These are phyloP conservation scores for Plebejus melissa DNA, from an alignment of 2,888 invertebrate species.

Conservation along the genomic window DNA sequence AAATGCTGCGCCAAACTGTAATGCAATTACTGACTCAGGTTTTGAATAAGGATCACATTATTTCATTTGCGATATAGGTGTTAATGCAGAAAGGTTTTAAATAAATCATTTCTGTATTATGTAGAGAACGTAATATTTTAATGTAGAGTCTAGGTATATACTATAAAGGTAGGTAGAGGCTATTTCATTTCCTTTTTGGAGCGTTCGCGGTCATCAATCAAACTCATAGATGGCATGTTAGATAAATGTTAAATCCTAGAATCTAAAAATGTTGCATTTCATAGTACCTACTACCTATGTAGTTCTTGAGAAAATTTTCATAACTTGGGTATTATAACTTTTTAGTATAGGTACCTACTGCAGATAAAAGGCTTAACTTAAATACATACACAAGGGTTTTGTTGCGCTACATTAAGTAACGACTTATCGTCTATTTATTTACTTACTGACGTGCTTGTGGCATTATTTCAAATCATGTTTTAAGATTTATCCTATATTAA, in stretches of 20 bases:
- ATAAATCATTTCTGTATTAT: not conserved
- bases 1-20: slow-evolving; percentile 57
- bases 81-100: not conserved
- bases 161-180: not conserved
- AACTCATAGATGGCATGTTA: not conserved
- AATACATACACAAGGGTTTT: too few species aligned
- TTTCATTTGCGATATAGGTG: not conserved
- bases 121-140: not conserved
- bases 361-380: not conserved
- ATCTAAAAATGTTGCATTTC: too few species aligned
- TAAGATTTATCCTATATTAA: too few species aligned
- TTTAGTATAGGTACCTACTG: not conserved
- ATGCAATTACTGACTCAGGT: slow-evolving; percentile 40
- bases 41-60: slow-evolving; percentile 2
- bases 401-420: too few species aligned
- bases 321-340: not conserved
- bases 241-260: not conserved
- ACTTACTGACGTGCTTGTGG: not conserved
- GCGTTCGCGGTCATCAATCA: not conserved
- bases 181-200: not conserved
- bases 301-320: not conserved
- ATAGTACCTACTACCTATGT: too few species aligned
- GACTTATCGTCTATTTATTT: too few species aligned
- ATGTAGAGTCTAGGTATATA: not conserved
- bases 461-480: too few species aligned